Percentiles rank a stretch among this genome's conserved stretches.
phyloP scores from a whole-genome alignment of 1,140 invertebrate species.

The Batillaria attramentaria region DNA sequence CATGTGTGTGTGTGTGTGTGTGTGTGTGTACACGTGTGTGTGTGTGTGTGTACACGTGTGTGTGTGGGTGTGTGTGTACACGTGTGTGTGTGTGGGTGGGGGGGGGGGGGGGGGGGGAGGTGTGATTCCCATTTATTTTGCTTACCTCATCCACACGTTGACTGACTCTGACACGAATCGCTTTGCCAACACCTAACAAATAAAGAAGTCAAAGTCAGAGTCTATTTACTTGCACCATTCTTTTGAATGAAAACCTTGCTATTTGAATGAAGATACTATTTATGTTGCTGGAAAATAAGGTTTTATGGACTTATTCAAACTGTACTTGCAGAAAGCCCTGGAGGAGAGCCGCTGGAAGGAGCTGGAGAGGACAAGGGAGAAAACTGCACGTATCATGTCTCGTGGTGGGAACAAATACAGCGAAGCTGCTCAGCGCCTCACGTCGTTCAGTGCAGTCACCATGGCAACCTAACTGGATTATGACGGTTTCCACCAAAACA shows the following conservation, averaged over 20 bases:
- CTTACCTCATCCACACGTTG: no score
- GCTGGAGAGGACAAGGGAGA: constrained; percentile 64
- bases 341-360: constrained; percentile 66
- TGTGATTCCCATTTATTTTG: no score
- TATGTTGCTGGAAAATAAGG: neutral
- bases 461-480: constrained; percentile 21
- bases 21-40: no score
- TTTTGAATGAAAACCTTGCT: neutral
- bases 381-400: constrained; percentile 55
- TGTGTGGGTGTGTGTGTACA: no score
- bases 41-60: no score
- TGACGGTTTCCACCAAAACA: no score
- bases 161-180: no score
- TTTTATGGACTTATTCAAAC: constrained; percentile 15
- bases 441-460: constrained; percentile 15
- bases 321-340: constrained; percentile 57
- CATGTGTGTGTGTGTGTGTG: no score
- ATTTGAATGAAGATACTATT: neutral
- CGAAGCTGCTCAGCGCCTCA: constrained; percentile 10
- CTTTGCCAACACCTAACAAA: no score
- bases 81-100: no score
- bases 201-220: no score
- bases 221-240: neutral
- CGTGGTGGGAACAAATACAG: constrained; percentile 19
- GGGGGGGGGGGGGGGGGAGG: no score